These are phyloP conservation scores for Alosa alosa DNA, from an alignment of 2,113 vertebrate genomes.

Conservation along the genomic window DNA sequence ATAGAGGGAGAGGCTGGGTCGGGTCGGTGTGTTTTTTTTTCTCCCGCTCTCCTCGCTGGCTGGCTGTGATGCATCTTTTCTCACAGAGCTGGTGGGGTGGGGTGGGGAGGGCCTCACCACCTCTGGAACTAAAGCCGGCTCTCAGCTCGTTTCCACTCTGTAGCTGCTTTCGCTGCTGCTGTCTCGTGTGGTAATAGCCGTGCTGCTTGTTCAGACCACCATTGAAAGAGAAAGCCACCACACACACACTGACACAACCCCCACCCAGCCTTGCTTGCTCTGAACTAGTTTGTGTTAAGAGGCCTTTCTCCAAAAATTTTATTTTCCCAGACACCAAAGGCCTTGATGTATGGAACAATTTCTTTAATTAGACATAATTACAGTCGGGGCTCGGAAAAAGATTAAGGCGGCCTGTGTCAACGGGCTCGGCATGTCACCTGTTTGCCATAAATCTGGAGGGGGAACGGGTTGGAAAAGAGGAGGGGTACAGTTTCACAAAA, in stretches of 20 bases:
- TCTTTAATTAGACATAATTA: slow-evolving; percentile 64
- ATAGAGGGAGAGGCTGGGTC: slow-evolving; percentile 3
- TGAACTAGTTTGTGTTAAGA: slow-evolving; percentile 24
- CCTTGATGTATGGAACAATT: slow-evolving; percentile 52
- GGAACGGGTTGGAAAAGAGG: slow-evolving; percentile 27
- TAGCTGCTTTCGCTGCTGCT: neutral
- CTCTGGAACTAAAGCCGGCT: neutral
- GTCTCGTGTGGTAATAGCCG: neutral
- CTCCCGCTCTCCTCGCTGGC: neutral
- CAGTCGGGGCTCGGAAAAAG: slow-evolving; percentile 47
- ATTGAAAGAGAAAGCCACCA: slow-evolving; percentile 9
- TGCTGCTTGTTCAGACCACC: neutral
- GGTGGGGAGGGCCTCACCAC: neutral
- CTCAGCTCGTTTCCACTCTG: neutral
- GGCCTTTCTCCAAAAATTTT: slow-evolving; percentile 31
- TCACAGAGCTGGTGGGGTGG: neutral
- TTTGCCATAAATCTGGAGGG: slow-evolving; percentile 58
- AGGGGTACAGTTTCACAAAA: slow-evolving; percentile 32
- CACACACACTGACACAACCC: slow-evolving; percentile 2
- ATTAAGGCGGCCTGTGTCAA: slow-evolving; percentile 52
- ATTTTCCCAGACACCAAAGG: slow-evolving; percentile 56
- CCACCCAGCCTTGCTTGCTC: slow-evolving; percentile 27
- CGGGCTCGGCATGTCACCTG: slow-evolving; percentile 58
- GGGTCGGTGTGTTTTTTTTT: neutral
- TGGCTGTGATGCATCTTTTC: neutral